Conservation (phyloP, 2,113 vertebrate genomes). For the Amphilophus citrinellus region DNA sequence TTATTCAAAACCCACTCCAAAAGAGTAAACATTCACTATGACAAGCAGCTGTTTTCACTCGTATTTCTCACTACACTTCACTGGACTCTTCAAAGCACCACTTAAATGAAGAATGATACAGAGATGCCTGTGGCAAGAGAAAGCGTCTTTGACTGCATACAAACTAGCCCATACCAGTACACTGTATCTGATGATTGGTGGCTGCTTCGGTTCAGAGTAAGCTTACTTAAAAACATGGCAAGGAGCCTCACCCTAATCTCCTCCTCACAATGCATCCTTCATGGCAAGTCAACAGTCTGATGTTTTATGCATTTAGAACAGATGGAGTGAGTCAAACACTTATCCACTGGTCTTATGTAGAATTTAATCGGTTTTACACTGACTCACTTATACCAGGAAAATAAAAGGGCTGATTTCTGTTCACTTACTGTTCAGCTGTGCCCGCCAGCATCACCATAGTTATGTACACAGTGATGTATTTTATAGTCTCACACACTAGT, state of each 20-base stretch:
- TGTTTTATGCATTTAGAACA: slow-evolving; percentile 67
- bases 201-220: slow-evolving; percentile 50
- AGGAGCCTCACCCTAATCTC: slow-evolving; percentile 62
- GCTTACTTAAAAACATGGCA: slow-evolving; percentile 58
- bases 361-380: slow-evolving; percentile 58
- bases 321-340: slow-evolving; percentile 56
- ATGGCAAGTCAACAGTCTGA: slow-evolving; percentile 53
- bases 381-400: slow-evolving; percentile 36
- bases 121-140: slow-evolving; percentile 65
- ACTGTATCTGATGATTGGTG: slow-evolving; percentile 67
- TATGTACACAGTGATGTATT: background rate
- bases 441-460: background rate
- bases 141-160: slow-evolving; percentile 70
- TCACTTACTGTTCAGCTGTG: slow-evolving; percentile 7
- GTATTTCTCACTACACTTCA: slow-evolving; percentile 67
- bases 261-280: slow-evolving; percentile 60
- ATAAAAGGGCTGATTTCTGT: slow-evolving; percentile 26
- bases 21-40: slow-evolving; percentile 66
- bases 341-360: slow-evolving; percentile 40
- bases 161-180: slow-evolving; percentile 57
- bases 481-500: background rate
- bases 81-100: slow-evolving; percentile 73
- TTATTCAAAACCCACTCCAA: slow-evolving; percentile 63
- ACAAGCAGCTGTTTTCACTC: slow-evolving; percentile 69
- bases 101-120: slow-evolving; percentile 75